phyloP scores from a whole-genome alignment of 2,113 vertebrate species.

The Cebidichthys violaceus region DNA sequence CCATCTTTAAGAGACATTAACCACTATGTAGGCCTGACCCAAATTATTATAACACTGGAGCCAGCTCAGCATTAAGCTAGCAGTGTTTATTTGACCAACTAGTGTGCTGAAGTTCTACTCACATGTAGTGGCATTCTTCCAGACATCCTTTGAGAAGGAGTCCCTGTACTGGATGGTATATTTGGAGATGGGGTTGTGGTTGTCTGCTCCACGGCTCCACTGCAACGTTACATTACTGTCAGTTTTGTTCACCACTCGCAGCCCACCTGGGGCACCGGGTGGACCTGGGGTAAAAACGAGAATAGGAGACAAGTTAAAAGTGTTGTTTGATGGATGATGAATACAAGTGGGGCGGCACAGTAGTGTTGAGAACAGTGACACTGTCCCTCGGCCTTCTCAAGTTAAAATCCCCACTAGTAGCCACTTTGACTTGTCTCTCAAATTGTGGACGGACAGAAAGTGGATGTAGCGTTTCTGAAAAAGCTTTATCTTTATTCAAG shows the following conservation, averaged over 20 bases:
- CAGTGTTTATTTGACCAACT: conserved; percentile 52
- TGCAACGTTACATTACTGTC: conserved; percentile 88
- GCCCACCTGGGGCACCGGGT: conserved; percentile 94
- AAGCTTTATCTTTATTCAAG: conserved; percentile 20
- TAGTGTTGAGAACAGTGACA: background rate
- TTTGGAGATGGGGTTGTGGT: conserved; percentile 97
- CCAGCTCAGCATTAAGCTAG: conserved; percentile 17
- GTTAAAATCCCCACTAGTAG: background rate
- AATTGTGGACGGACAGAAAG: conserved; percentile 3
- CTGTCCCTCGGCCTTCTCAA: background rate
- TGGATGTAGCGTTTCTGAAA: background rate
- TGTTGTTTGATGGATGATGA: conserved; percentile 16
- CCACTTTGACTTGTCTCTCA: conserved; percentile 19
- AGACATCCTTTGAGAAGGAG: conserved; percentile 83
- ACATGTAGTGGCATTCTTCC: conserved; percentile 94
- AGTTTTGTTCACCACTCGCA: conserved; percentile 88
- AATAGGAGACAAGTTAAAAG: background rate
- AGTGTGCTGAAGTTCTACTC: conserved; percentile 53
- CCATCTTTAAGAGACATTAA: conserved; percentile 38
- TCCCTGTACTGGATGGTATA: conserved; percentile 92
- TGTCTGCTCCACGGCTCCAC: conserved; percentile 96
- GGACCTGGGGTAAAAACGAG: conserved; percentile 83
- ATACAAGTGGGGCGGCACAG: background rate
- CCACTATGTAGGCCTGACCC: conserved; percentile 29
- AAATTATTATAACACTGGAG: conserved; percentile 33